These are phyloP conservation scores for Harpalus rufipes DNA, from an alignment of 2,888 invertebrate species.

Conservation along the genomic window DNA sequence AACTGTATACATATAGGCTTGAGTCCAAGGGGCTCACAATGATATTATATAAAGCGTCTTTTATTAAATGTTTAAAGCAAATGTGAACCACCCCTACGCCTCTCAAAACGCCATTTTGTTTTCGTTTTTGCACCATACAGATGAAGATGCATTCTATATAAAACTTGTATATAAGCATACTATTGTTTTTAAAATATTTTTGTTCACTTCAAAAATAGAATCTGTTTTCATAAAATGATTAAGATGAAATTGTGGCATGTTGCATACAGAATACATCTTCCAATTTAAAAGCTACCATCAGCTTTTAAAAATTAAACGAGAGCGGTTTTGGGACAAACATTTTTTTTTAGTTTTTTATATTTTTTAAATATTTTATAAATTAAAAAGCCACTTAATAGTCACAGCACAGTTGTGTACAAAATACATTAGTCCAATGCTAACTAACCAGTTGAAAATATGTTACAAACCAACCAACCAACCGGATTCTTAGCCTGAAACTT, in stretches of 20 bases:
- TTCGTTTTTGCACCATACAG: slow-evolving; percentile 61
- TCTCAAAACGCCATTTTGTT: slow-evolving; percentile 61
- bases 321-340: slow-evolving; percentile 74
- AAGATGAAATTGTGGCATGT: slow-evolving; percentile 29
- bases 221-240: slow-evolving; percentile 45
- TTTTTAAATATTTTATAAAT: slow-evolving; percentile 75
- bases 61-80: slow-evolving; percentile 67
- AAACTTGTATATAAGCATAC: slow-evolving; percentile 28
- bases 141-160: slow-evolving; percentile 50
- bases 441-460: slow-evolving; percentile 63
- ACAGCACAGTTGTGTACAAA: slow-evolving; percentile 80
- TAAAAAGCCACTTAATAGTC: slow-evolving; percentile 81
- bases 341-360: slow-evolving; percentile 72
- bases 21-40: slow-evolving; percentile 64
- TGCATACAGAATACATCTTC: slow-evolving; percentile 58
- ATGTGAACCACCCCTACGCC: slow-evolving; percentile 65
- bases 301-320: slow-evolving; percentile 74
- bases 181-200: too few species aligned
- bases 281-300: slow-evolving; percentile 73
- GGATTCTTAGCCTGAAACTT: slow-evolving; percentile 39
- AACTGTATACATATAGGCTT: slow-evolving; percentile 67
- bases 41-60: slow-evolving; percentile 67
- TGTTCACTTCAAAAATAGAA: slow-evolving; percentile 53
- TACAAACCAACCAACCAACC: slow-evolving; percentile 45
- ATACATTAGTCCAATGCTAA: slow-evolving; percentile 73